These are phyloP conservation scores for Cosmia trapezina DNA, from an alignment of 2,888 invertebrate species.

Conservation along the genomic window DNA sequence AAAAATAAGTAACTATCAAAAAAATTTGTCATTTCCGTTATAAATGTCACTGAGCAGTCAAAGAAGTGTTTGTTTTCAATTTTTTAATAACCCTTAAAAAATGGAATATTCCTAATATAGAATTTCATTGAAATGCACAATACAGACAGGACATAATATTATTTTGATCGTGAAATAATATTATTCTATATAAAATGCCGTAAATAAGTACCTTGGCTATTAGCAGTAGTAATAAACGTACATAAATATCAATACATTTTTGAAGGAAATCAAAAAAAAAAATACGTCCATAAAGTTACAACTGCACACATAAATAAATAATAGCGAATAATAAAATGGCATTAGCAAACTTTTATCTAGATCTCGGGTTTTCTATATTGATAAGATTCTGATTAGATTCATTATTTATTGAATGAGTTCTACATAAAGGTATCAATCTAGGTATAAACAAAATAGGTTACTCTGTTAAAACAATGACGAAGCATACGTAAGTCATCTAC, in stretches of 20 bases:
- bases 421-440: neutral
- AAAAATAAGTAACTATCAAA: too few species aligned
- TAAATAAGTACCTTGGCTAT: too few species aligned
- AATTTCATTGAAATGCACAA: too few species aligned
- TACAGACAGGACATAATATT: too few species aligned
- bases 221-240: too few species aligned
- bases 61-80: too few species aligned
- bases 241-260: neutral
- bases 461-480: slow-evolving; percentile 3
- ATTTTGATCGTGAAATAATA: too few species aligned
- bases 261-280: neutral
- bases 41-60: too few species aligned
- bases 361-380: slow-evolving; percentile 42
- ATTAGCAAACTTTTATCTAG: slow-evolving; percentile 32
- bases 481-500: neutral
- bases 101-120: too few species aligned
- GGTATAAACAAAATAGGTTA: neutral
- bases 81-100: too few species aligned
- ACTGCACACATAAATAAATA: slow-evolving; percentile 18
- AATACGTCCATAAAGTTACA: slow-evolving; percentile 18
- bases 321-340: slow-evolving; percentile 32
- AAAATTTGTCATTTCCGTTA: too few species aligned
- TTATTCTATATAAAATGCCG: too few species aligned
- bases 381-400: slow-evolving; percentile 48
- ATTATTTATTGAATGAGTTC: slow-evolving; percentile 30